Base-by-base conservation (phyloP, 2,888 invertebrate genomes). In the Drosophila picticornis region DNA sequence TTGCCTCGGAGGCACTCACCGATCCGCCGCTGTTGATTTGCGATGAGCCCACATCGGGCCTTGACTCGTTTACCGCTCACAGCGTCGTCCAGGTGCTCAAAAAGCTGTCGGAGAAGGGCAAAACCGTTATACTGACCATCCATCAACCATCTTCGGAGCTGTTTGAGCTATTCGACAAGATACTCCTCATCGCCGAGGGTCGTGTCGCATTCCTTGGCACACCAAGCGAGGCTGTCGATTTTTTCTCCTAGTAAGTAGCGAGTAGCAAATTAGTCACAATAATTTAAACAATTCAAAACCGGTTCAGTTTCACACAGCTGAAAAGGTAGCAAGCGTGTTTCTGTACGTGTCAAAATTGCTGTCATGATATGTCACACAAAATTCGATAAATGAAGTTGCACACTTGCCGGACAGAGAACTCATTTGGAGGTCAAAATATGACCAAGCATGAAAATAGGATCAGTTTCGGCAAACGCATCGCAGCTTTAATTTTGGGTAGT, bases 31-130 rank as follows among this genome's bases (percentile, higher is more conserved):
- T 99, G 51, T 96, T 99, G 95, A 98, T 99, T 92, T 99, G 99
- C 92, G 99, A 99, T 91, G 99, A 99, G 91, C 99, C 99, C 0
- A 99, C 99, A 0, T 98, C 98, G 0, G 98, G 99, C 2, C 94
- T 99, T 67, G 99, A 99, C 93, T 98, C 99, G 0, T 99, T 97
- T 90, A 99, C 99, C 98, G 99, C 99, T 0, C 96, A 97, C 91
- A 98, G 97, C 93, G 98, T 99, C 3, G 96, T 98, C 25, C 96
- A 96, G 93, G 96, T 97, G 57, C 93, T 97, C 50, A 97, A 96
- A 93, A 95, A 95, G 46, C 93, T 97, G 66, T 96, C 97, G 1
- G 95, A 95, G 86, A 96, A 96, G 84, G 98, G 98, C 31, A 98
- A 98, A 94, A 98, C 98, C 0, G 96, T 99, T 62, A 95, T 99